phyloP scores from a whole-genome alignment of 2,888 invertebrate genomes.

The Acanthopleura granulata region DNA sequence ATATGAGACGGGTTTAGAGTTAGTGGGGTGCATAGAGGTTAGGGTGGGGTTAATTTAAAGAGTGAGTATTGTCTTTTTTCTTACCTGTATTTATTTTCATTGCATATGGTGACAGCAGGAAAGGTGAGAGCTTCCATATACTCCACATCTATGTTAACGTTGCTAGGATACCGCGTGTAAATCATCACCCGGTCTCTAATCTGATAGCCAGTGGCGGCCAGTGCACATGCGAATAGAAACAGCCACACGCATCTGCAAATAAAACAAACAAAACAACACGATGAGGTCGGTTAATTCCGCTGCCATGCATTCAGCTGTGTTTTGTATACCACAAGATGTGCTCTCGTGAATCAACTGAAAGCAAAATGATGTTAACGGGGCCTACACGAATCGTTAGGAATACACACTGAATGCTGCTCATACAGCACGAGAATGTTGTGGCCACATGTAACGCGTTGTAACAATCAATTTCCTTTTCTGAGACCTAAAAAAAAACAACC shows the following conservation, averaged over 20 bases:
- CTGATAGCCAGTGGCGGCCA: slow-evolving; percentile 15
- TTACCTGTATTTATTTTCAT: slow-evolving; percentile 20
- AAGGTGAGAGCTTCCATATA: slow-evolving; percentile 4
- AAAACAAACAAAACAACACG: neutral
- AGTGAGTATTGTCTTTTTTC: neutral
- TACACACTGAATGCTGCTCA: no score
- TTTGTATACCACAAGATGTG: neutral
- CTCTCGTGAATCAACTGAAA: no score
- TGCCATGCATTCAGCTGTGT: neutral
- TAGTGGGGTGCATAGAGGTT: no score
- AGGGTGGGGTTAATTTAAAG: no score
- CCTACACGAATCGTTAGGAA: neutral
- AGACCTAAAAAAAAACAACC: no score
- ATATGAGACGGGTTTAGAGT: no score
- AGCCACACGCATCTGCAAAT: slow-evolving; percentile 12
- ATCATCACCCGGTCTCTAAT: slow-evolving; percentile 13
- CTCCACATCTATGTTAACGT: slow-evolving; percentile 19
- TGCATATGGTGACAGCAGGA: slow-evolving; percentile 20
- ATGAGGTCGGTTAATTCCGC: neutral
- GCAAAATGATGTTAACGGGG: neutral
- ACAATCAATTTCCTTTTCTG: no score
- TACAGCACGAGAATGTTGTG: no score
- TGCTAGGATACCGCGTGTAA: slow-evolving; percentile 20
- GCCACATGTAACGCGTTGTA: no score
- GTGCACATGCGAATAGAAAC: slow-evolving; percentile 14